phyloP scores from a whole-genome alignment of 35 echinoderm and acorn worm species.

The Heliocidaris tuberculata region DNA sequence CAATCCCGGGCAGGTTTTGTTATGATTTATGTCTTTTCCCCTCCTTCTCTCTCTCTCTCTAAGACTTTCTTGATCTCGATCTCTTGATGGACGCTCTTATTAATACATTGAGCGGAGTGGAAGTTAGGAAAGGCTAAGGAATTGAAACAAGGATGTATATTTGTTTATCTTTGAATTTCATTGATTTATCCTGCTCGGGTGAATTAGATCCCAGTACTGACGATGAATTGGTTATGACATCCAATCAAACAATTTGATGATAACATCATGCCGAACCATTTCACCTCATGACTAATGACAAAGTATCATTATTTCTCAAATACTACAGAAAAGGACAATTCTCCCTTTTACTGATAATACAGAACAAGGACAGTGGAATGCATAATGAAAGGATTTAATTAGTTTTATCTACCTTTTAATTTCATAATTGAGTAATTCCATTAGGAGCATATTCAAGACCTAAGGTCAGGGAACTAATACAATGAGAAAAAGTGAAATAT shows the following conservation, averaged over 20 bases:
- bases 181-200: not conserved
- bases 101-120: not conserved
- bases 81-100: not conserved
- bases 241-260: not conserved
- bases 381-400: not conserved
- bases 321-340: not conserved
- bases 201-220: not conserved
- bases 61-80: not conserved
- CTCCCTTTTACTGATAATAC: not conserved
- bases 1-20: not conserved
- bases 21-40: slow-evolving; percentile 35
- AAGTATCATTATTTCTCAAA: not conserved
- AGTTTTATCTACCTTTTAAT: not conserved
- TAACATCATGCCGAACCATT: slow-evolving; percentile 6
- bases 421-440: not conserved
- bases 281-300: not conserved
- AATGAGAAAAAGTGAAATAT: too few species aligned
- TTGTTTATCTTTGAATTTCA: slow-evolving; percentile 37
- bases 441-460: not conserved
- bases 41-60: not conserved
- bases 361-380: not conserved
- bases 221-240: slow-evolving; percentile 34
- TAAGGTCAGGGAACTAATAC: not conserved
- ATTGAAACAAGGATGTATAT: slow-evolving; percentile 17
- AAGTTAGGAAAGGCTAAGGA: slow-evolving; percentile 17